Percentiles rank a stretch among this genome's conserved stretches.
Evolutionary conservation across 2,888 invertebrate genomes (phyloP).

Genomic region (Acanthosepion lycidas): DNA sequence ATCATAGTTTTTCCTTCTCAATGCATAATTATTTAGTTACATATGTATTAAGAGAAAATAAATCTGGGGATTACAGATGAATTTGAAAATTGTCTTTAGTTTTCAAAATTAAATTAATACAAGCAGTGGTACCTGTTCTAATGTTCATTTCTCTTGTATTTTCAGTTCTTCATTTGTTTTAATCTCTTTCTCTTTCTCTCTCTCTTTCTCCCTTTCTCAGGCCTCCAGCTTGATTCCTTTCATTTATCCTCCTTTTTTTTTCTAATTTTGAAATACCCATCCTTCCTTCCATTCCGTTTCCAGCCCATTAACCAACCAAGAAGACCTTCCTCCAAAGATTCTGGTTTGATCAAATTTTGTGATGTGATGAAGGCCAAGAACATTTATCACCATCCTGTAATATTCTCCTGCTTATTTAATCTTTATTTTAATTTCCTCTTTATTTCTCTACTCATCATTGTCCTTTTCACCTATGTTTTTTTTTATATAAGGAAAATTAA

Average conservation of each 20-base stretch:
- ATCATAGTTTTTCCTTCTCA: too few relatives aligned
- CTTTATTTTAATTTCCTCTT: not conserved
- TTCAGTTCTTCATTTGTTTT: not conserved
- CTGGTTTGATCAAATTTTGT: too few relatives aligned
- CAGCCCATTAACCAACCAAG: too few relatives aligned
- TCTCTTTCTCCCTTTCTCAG: not conserved
- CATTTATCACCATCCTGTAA: not conserved
- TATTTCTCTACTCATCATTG: not conserved
- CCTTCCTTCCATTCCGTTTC: not conserved
- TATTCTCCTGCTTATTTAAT: too few relatives aligned
- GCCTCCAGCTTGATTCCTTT: not conserved
- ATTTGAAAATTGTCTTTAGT: too few relatives aligned
- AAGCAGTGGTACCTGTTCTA: too few relatives aligned
- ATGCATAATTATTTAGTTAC: too few relatives aligned
- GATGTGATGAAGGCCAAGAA: not conserved
- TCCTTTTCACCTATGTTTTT: not conserved
- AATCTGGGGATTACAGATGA: too few relatives aligned
- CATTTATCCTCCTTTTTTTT: not conserved
- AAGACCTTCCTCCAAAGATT: too few relatives aligned
- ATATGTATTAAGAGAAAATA: too few relatives aligned
- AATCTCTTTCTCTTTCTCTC: constrained; percentile 42
- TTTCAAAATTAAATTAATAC: too few relatives aligned
- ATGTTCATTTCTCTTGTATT: not conserved
- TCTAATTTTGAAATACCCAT: too few relatives aligned
- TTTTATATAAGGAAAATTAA: not conserved